A percentile compares a stretch with the other conserved stretches of the same genome.
These are phyloP conservation scores for Cryptocephalus primarius DNA, from an alignment of 2,888 invertebrate genomes.

Conservation along the genomic window DNA sequence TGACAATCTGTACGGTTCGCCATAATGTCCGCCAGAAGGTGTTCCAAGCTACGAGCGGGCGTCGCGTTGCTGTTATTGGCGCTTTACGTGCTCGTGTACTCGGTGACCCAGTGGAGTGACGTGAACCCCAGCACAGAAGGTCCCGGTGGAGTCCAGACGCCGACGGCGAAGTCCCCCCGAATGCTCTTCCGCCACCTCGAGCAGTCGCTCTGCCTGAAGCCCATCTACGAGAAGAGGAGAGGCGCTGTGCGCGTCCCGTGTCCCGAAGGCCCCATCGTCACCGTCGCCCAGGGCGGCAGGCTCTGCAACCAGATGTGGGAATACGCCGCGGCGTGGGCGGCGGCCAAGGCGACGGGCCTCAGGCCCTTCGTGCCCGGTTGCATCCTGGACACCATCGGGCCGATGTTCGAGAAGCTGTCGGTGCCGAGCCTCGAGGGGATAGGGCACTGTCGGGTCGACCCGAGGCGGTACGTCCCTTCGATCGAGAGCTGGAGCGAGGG, in stretches of 20 bases:
- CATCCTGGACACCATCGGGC: slow-evolving; percentile 41
- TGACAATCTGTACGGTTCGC: no score
- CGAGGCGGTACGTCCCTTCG: slow-evolving; percentile 38
- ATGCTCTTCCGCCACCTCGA: slow-evolving; percentile 44
- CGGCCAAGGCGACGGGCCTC: slow-evolving; percentile 38
- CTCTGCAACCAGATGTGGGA: slow-evolving; percentile 43
- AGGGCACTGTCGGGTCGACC: slow-evolving; percentile 42
- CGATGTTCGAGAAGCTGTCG: slow-evolving; percentile 43
- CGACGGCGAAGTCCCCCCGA: no score
- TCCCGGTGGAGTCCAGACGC: no score
- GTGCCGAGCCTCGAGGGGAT: slow-evolving; percentile 46
- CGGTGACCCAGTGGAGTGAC: no score
- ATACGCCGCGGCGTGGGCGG: slow-evolving; percentile 41
- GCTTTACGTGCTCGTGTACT: no score
- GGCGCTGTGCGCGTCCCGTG: slow-evolving; percentile 23
- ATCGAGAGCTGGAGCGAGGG: slow-evolving; percentile 45
- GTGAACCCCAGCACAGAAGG: no score
- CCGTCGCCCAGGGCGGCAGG: slow-evolving; percentile 33
- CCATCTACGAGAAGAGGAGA: slow-evolving; percentile 28
- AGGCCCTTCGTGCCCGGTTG: slow-evolving; percentile 41
- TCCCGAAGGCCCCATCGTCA: slow-evolving; percentile 39
- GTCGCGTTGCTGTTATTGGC: no score
- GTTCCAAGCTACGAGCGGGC: no score
- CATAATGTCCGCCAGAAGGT: no score
- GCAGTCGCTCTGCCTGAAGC: slow-evolving; percentile 42